phyloP scores from a whole-genome alignment of 2,797 vertebrate genomes.

The Coregonus sp. region DNA sequence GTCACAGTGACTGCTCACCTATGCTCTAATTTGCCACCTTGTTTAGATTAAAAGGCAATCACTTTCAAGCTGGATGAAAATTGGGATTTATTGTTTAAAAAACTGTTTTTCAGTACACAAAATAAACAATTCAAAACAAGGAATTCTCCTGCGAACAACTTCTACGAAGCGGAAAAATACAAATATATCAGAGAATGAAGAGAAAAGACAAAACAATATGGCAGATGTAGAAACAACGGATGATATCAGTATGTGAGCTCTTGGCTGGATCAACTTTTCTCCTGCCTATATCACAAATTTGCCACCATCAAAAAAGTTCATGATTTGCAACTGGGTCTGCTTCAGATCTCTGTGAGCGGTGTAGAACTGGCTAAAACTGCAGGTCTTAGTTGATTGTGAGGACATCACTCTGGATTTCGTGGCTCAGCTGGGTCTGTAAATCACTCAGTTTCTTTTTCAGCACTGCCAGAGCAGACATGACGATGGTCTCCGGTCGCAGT shows the following conservation, averaged over 20 bases:
- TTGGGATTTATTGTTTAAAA: neutral
- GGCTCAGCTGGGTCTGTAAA: constrained; percentile 95
- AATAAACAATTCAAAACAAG: neutral
- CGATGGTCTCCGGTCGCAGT: constrained; percentile 93
- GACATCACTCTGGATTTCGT: constrained; percentile 96
- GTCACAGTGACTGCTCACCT: no score
- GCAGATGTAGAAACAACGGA: neutral
- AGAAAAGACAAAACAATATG: neutral
- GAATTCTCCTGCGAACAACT: neutral
- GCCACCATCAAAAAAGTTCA: neutral
- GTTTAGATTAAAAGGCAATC: no score
- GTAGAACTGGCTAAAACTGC: neutral
- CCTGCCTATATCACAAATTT: neutral
- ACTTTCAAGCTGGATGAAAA: neutral
- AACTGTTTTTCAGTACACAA: neutral
- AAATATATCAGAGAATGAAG: neutral
- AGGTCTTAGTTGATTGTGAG: constrained; percentile 86
- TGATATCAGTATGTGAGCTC: neutral
- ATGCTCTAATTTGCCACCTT: no score
- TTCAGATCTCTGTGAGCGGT: neutral
- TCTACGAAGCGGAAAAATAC: neutral
- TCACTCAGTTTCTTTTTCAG: constrained; percentile 98
- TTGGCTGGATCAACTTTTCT: neutral
- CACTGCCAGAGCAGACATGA: constrained; percentile 90
- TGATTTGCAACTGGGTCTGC: neutral